Conservation (phyloP, 2,113 vertebrate genomes). For the Pseudolaguvia tuberculata region DNA sequence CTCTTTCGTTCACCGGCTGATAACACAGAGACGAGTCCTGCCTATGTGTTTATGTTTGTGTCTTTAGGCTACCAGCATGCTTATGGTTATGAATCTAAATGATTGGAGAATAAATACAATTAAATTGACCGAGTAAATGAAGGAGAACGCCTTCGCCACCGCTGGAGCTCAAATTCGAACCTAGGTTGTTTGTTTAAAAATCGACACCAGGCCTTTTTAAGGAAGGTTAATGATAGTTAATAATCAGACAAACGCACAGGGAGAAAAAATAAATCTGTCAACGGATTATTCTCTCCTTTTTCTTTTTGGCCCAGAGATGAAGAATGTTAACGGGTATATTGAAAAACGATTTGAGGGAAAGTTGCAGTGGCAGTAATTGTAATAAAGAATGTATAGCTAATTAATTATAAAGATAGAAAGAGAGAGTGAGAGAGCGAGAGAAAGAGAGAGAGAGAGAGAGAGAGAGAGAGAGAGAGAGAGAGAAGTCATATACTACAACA, state of each 20-base stretch:
- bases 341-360: not conserved
- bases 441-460: no score
- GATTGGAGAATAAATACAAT: slow-evolving; percentile 24
- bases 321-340: not conserved
- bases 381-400: not conserved
- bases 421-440: not conserved
- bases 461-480: not conserved
- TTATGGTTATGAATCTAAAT: slow-evolving; percentile 9
- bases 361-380: not conserved
- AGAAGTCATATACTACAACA: no score
- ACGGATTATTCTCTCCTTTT: slow-evolving; percentile 6
- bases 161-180: slow-evolving; percentile 23
- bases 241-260: not conserved
- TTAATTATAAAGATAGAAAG: not conserved
- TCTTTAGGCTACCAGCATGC: not conserved
- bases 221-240: not conserved
- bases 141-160: slow-evolving; percentile 25
- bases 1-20: slow-evolving; percentile 25
- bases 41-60: slow-evolving; percentile 8
- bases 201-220: slow-evolving; percentile 11
- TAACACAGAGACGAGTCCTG: slow-evolving; percentile 24
- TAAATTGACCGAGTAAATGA: slow-evolving; percentile 31
- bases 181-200: slow-evolving; percentile 25
- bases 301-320: not conserved
- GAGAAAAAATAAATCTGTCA: not conserved